Evolutionary conservation across 2,888 invertebrate species (phyloP).

Genomic region (Lasioglossum villosulum): DNA sequence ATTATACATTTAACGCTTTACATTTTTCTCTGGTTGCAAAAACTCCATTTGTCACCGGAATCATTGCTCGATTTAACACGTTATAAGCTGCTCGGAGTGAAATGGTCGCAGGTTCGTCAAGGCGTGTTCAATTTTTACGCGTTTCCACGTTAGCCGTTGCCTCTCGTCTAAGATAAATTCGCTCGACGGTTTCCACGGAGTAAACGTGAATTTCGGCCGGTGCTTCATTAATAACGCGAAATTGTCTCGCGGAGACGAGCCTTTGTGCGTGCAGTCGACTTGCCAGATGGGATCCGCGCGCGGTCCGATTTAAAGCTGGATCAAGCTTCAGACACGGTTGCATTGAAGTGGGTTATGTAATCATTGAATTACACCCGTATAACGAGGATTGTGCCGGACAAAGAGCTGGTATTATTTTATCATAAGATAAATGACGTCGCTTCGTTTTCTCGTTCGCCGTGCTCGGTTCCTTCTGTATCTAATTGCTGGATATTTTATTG

Average conservation of each 20-base stretch:
- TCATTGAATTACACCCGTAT: constrained; percentile 10
- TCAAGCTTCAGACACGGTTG: neutral
- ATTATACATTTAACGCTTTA: no score
- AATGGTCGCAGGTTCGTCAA: neutral
- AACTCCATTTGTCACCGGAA: constrained; percentile 7
- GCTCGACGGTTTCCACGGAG: neutral
- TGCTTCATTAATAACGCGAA: neutral
- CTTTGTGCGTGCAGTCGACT: neutral
- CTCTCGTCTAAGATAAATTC: neutral
- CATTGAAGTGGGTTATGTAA: constrained; percentile 7
- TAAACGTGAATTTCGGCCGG: neutral
- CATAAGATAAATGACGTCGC: constrained; percentile 1
- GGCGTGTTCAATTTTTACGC: neutral
- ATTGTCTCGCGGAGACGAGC: neutral
- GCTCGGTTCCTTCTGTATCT: no score
- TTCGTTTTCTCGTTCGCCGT: neutral
- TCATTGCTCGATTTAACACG: constrained; percentile 14
- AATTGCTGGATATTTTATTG: neutral
- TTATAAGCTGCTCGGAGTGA: constrained; percentile 3
- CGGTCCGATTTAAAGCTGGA: constrained; percentile 12
- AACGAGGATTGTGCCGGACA: neutral
- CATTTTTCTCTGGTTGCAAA: no score
- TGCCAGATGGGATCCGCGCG: neutral
- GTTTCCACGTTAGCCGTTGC: neutral
- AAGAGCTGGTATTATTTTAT: constrained; percentile 8